Base-by-base conservation (phyloP, 2,113 vertebrate genomes). In the Tautogolabrus adspersus region DNA sequence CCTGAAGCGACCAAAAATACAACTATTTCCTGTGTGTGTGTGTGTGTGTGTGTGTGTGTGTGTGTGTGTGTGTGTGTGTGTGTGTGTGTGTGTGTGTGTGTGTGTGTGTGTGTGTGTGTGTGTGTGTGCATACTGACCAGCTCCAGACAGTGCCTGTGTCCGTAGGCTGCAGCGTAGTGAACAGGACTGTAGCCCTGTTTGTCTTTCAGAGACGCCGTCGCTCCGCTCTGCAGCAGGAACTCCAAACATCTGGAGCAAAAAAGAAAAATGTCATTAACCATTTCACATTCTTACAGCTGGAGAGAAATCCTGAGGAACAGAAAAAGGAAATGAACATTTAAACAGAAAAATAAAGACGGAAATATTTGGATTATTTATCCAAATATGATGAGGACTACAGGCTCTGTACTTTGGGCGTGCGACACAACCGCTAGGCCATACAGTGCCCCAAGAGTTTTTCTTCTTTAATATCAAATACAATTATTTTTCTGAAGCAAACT, bases 161-260 rank as follows among this genome's bases (percentile, higher is more conserved):
- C 98, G 0, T 97, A 99, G 13, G 98, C 98, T 61, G 98, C 97
- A 46, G 98, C 97, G 0, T 98, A 99, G 84, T 99, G 97, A 37
- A 99, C 93, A 1, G 97, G 95, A 57, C 95, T 98, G 91, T 98
- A 99, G 0, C 98, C 97, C 82, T 98, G 96, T 64, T 96, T 96
- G 93, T 99, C 98, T 74, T 94, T 96, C 63, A 98, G 94, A 15
- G 95, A 95, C 0, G 96, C 95, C 9, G 95, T 94, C 3, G 97
- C 97, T 55, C 96, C 96, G 0, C 97, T 96, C 71, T 97, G 96
- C 4, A 99, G 95, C 60, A 99, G 95, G 84, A 98, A 98, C 92
- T 97, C 97, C 1, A 99, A 92, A 92, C 98, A 99, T 85, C 97
- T 99, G 93, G 10, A 78, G 77, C 65, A 74, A 26, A 75, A 52